A percentile compares a stretch with the other conserved stretches of the same genome.
Evolutionary conservation across 2,797 vertebrate species (phyloP).

Genomic region (Neostethus bicornis): DNA sequence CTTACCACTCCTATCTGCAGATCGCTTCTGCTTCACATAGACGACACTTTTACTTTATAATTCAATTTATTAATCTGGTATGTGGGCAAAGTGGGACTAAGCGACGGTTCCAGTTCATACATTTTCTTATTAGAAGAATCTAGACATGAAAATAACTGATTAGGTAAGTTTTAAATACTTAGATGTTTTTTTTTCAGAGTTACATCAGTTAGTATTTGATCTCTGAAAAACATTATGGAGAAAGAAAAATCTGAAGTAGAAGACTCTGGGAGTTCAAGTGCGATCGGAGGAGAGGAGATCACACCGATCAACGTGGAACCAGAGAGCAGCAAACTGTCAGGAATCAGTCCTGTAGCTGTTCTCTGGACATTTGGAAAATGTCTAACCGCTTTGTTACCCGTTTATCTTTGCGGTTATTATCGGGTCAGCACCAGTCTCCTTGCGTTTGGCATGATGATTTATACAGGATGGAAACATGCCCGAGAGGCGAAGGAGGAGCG

Average conservation of each 20-base stretch:
- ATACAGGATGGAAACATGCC: slow-evolving; percentile 85
- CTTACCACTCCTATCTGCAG: slow-evolving; percentile 6
- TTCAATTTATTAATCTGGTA: not conserved
- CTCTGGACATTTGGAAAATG: slow-evolving; percentile 85
- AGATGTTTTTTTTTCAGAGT: not conserved
- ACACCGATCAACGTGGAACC: not conserved
- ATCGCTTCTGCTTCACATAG: not conserved
- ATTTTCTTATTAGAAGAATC: not conserved
- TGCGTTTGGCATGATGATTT: slow-evolving; percentile 82
- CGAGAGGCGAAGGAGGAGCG: slow-evolving; percentile 80
- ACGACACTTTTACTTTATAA: rapidly evolving
- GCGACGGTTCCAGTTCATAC: not conserved
- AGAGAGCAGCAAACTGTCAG: slow-evolving; percentile 14
- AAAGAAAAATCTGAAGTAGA: slow-evolving; percentile 52
- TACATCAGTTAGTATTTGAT: not conserved
- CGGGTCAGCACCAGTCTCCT: slow-evolving; percentile 81
- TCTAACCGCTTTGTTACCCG: slow-evolving; percentile 79
- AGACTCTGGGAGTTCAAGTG: slow-evolving; percentile 22
- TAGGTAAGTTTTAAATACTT: not conserved
- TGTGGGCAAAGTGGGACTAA: not conserved
- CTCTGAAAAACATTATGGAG: slow-evolving; percentile 56
- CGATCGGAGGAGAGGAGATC: slow-evolving; percentile 32
- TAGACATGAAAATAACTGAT: slow-evolving; percentile 12
- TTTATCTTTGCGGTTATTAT: slow-evolving; percentile 85
- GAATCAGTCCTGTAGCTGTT: slow-evolving; percentile 76